phyloP scores from a whole-genome alignment of 2,113 vertebrate species.

The Ginglymostoma cirratum region DNA sequence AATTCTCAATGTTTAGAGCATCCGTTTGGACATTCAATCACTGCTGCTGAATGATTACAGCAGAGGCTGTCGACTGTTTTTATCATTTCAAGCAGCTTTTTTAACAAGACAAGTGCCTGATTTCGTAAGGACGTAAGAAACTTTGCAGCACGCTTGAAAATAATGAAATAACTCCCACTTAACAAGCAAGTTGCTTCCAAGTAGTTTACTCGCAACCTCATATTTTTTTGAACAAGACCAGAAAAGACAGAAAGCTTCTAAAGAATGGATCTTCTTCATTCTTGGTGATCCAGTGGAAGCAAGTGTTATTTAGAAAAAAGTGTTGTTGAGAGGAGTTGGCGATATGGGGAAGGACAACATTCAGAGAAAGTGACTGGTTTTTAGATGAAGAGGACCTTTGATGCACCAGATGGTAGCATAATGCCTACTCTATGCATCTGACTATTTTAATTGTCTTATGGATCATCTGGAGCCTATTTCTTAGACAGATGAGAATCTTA shows the following conservation, averaged over 20 bases:
- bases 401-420: background rate
- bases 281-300: background rate
- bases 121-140: background rate
- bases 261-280: background rate
- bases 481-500: background rate
- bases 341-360: background rate
- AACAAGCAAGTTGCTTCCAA: background rate
- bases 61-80: background rate
- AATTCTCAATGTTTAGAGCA: slow-evolving; percentile 69
- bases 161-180: background rate
- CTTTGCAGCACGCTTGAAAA: background rate
- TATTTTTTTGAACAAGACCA: background rate
- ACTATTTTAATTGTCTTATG: background rate
- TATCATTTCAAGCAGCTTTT: slow-evolving; percentile 20
- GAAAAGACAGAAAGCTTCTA: background rate
- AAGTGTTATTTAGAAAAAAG: background rate
- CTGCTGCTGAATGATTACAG: background rate
- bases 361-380: background rate
- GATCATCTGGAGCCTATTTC: background rate
- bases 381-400: background rate
- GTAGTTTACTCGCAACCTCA: slow-evolving; percentile 6
- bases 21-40: background rate
- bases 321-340: background rate
- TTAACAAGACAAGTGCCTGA: slow-evolving; percentile 33
- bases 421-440: background rate